A percentile compares a stretch with the other conserved stretches of the same genome.
These are phyloP conservation scores for Diuraphis noxia DNA, from an alignment of 1,140 invertebrate genomes.

Conservation along the genomic window DNA sequence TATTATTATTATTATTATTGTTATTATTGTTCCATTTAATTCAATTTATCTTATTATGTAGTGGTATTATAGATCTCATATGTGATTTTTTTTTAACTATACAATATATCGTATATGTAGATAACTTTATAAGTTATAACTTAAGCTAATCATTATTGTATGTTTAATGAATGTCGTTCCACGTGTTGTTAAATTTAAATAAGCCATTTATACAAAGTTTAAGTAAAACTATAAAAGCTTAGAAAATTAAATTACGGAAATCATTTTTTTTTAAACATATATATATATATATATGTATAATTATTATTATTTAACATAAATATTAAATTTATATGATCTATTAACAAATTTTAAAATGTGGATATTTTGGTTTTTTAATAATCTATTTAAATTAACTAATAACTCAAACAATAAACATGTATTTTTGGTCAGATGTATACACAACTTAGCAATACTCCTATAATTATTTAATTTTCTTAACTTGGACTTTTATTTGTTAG, in stretches of 20 bases:
- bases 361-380: background rate
- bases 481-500: background rate
- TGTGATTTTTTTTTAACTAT: constrained; percentile 3
- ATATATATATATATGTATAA: no score
- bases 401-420: background rate
- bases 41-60: background rate
- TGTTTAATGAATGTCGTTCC: background rate
- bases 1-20: background rate
- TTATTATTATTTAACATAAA: background rate
- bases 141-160: background rate
- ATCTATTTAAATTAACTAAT: background rate
- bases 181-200: background rate
- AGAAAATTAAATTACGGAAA: no score
- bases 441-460: background rate
- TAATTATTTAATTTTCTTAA: background rate
- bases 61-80: constrained; percentile 11
- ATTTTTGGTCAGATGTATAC: background rate
- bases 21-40: constrained; percentile 1
- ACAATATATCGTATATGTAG: background rate
- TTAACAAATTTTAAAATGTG: background rate
- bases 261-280: no score
- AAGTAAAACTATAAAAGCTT: background rate
- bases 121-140: background rate
- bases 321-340: background rate
- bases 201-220: background rate